These are phyloP conservation scores for Sphaeridia pumilis DNA, from an alignment of 2,888 invertebrate species.

Conservation along the genomic window DNA sequence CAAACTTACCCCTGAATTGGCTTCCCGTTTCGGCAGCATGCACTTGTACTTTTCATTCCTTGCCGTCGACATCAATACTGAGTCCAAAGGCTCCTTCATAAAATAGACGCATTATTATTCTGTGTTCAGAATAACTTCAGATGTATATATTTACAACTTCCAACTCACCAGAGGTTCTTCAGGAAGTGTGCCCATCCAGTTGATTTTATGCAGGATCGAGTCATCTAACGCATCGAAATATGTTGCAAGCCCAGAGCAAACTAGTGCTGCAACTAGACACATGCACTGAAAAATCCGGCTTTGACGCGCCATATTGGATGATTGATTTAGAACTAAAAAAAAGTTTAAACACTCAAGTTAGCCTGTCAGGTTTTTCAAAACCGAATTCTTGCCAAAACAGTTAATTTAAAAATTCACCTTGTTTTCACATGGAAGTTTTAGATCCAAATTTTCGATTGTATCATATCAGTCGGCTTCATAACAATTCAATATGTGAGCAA, in stretches of 20 bases:
- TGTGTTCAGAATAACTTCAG: neutral
- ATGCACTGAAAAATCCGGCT: too few species aligned
- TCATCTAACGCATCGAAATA: slow-evolving; percentile 69
- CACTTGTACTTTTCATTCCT: slow-evolving; percentile 76
- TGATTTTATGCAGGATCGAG: slow-evolving; percentile 63
- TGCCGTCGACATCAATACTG: slow-evolving; percentile 57
- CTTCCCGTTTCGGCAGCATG: slow-evolving; percentile 54
- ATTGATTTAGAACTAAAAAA: neutral
- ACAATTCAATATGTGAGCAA: too few species aligned
- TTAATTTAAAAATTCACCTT: too few species aligned
- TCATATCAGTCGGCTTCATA: too few species aligned
- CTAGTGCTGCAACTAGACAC: neutral
- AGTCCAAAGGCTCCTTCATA: slow-evolving; percentile 42
- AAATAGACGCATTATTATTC: slow-evolving; percentile 37
- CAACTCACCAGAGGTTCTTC: slow-evolving; percentile 17
- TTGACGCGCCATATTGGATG: too few species aligned
- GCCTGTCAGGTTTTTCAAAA: too few species aligned
- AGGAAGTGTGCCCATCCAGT: slow-evolving; percentile 53
- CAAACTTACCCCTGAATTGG: slow-evolving; percentile 37
- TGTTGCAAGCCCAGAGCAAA: slow-evolving; percentile 5
- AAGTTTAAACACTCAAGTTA: too few species aligned
- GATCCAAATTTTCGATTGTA: neutral
- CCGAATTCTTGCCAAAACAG: too few species aligned
- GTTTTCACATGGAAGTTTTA: neutral
- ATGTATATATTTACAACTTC: neutral